Percentiles rank a stretch among this genome's conserved stretches.
phyloP scores from a whole-genome alignment of 2,888 invertebrate species.

The Thyatira batis region DNA sequence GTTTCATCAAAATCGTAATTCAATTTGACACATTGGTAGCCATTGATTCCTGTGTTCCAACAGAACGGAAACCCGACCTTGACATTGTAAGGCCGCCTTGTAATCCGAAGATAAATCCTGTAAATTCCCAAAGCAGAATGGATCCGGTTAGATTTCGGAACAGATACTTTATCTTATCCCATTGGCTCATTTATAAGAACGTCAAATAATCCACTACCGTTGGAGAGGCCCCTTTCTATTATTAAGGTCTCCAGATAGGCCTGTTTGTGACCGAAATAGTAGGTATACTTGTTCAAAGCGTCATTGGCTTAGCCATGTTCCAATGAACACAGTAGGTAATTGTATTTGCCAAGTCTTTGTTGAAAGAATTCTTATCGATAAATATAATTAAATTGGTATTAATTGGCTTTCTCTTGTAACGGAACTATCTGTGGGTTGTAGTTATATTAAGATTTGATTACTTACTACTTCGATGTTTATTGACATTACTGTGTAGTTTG shows the following conservation, averaged over 20 bases:
- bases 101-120: constrained; percentile 2
- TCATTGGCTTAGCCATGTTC: constrained; percentile 19
- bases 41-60: too few species aligned
- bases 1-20: too few species aligned
- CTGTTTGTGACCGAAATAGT: constrained; percentile 25
- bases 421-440: too few species aligned
- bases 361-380: too few species aligned
- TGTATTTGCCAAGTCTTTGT: constrained; percentile 13
- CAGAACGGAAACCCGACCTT: not conserved
- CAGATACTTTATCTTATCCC: constrained; percentile 30
- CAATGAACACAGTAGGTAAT: constrained; percentile 17
- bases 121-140: constrained; percentile 18
- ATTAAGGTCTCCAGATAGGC: constrained; percentile 27
- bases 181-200: constrained; percentile 44
- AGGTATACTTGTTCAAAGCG: constrained; percentile 10
- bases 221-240: constrained; percentile 40
- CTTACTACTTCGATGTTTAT: too few species aligned
- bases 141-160: constrained; percentile 5
- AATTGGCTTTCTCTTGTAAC: too few species aligned
- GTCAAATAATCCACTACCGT: constrained; percentile 35
- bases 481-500: too few species aligned
- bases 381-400: too few species aligned
- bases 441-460: too few species aligned
- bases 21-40: too few species aligned
- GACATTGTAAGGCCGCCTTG: not conserved